A percentile compares a stretch with the other conserved stretches of the same genome.
phyloP scores from a whole-genome alignment of 37 sponge, comb jelly and placozoan species.

The Petrosia ficiformis region DNA sequence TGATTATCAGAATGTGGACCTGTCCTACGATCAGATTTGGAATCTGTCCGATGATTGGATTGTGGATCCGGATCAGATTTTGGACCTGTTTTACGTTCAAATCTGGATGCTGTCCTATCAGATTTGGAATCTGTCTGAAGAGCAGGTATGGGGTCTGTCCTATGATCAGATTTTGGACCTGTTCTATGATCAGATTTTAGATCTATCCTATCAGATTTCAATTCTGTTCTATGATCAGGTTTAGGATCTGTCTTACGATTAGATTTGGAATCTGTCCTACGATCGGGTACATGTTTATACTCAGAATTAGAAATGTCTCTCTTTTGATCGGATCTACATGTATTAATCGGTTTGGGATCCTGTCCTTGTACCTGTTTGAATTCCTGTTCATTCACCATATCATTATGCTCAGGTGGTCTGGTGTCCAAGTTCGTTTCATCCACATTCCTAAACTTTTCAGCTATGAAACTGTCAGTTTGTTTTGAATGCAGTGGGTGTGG shows the following conservation, averaged over 20 bases:
- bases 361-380: not conserved
- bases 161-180: not conserved
- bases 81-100: too few species aligned
- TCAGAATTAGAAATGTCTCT: not conserved
- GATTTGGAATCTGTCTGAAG: too few species aligned
- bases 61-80: not conserved
- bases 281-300: not conserved
- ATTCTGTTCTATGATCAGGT: not conserved
- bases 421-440: too few species aligned
- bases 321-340: too few species aligned
- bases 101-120: too few species aligned
- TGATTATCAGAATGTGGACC: not conserved
- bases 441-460: too few species aligned
- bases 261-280: not conserved
- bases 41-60: not conserved
- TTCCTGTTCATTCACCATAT: not conserved
- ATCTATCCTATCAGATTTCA: not conserved
- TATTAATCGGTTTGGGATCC: too few species aligned
- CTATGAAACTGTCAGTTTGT: not conserved
- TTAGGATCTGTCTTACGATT: not conserved
- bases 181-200: not conserved
- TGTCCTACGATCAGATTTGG: too few species aligned
- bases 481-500: not conserved
- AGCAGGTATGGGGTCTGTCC: too few species aligned
- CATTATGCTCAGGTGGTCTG: not conserved